Conservation (phyloP, 2,113 vertebrate genomes). For the Rhinichthys klamathensis region DNA sequence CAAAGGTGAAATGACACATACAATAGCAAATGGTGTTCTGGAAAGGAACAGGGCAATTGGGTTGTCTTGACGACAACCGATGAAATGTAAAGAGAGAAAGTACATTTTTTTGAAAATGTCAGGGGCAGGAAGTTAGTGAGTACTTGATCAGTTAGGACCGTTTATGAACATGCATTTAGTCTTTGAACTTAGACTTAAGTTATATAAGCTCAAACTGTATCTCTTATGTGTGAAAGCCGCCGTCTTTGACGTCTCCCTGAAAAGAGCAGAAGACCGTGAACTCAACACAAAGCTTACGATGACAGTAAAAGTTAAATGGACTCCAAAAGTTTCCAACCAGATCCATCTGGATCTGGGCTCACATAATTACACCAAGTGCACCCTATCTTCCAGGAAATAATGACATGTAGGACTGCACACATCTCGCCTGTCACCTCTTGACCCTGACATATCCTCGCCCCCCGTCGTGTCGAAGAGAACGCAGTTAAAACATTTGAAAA, state of each 20-base stretch:
- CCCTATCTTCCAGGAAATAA: conserved; percentile 46
- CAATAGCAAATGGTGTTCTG: conserved; percentile 58
- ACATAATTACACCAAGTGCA: conserved; percentile 31
- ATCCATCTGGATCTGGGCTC: conserved; percentile 20
- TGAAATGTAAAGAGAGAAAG: neutral
- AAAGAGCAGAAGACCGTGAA: conserved; percentile 27
- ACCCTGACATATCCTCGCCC: conserved; percentile 46
- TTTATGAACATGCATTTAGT: neutral
- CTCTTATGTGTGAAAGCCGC: neutral
- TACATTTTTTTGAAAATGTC: conserved; percentile 53
- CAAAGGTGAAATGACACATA: conserved; percentile 71
- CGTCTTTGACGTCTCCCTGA: neutral
- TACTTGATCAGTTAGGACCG: neutral
- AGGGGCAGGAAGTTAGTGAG: neutral
- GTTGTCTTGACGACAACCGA: conserved; percentile 56
- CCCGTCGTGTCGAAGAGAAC: conserved; percentile 29
- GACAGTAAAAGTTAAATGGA: conserved; percentile 35
- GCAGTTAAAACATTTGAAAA: conserved; percentile 42
- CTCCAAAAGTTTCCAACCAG: conserved; percentile 29
- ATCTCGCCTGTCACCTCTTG: conserved; percentile 39
- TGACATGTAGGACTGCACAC: conserved; percentile 42
- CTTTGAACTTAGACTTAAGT: neutral
- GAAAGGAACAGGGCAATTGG: conserved; percentile 53
- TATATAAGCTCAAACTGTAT: neutral
- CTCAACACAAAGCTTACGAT: conserved; percentile 48